A percentile compares a stretch with the other conserved stretches of the same genome.
phyloP scores from a whole-genome alignment of 2,888 invertebrate species.

The Lasiommata megera region DNA sequence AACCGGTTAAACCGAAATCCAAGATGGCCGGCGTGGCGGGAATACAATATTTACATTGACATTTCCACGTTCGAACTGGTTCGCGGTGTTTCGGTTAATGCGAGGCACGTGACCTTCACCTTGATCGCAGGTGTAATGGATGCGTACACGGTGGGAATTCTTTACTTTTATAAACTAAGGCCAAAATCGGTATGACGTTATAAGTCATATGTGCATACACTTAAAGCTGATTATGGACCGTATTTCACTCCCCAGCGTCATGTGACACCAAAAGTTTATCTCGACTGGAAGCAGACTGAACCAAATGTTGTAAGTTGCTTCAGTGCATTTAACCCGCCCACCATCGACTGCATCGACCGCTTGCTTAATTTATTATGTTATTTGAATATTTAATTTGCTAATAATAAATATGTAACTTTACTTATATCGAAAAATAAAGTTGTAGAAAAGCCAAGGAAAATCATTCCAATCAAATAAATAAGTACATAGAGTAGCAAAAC shows the following conservation, averaged over 20 bases:
- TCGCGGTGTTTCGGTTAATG: constrained; percentile 49
- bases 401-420: too few species aligned
- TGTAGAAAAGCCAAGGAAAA: too few species aligned
- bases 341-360: too few species aligned
- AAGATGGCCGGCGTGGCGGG: constrained; percentile 68
- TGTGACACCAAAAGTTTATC: too few species aligned
- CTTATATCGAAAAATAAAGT: too few species aligned
- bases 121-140: constrained; percentile 60
- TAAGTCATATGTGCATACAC: neutral
- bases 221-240: neutral
- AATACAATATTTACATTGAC: constrained; percentile 61
- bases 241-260: neutral
- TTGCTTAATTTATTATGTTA: too few species aligned
- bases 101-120: constrained; percentile 69
- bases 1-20: constrained; percentile 68
- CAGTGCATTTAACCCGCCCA: too few species aligned
- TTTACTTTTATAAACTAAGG: neutral
- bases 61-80: constrained; percentile 53
- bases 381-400: too few species aligned
- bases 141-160: constrained; percentile 21
- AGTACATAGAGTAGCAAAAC: neutral
- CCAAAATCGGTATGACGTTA: neutral
- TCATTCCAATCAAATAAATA: too few species aligned
- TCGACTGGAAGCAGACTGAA: too few species aligned
- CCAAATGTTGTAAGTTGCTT: too few species aligned